Conservation (phyloP, 1,140 invertebrate genomes). For the Drosophila kepulauana region DNA sequence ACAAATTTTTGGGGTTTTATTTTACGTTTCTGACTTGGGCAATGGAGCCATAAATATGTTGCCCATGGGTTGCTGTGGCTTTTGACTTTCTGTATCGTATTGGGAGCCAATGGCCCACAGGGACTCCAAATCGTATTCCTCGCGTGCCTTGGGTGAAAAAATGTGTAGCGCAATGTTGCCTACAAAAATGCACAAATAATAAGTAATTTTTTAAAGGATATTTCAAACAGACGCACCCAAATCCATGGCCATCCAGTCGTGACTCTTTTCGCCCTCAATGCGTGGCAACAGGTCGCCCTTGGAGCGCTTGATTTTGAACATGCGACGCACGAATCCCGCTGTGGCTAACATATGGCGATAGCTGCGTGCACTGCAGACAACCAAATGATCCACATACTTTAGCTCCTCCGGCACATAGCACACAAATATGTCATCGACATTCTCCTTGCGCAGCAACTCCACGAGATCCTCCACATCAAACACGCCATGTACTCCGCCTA, state of each 20-base stretch:
- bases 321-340: constrained; percentile 90
- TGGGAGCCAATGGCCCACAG: constrained; percentile 94
- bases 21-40: constrained; percentile 31
- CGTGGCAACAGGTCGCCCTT: constrained; percentile 89
- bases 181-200: constrained; percentile 78
- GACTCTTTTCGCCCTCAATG: constrained; percentile 91
- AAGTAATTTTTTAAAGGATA: no score
- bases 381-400: constrained; percentile 93
- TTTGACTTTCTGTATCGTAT: constrained; percentile 90
- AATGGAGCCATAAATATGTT: constrained; percentile 63
- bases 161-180: constrained; percentile 97
- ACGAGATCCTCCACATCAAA: constrained; percentile 95
- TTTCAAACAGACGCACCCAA: constrained; percentile 87
- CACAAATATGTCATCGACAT: constrained; percentile 93
- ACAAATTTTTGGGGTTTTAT: background rate
- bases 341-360: constrained; percentile 91
- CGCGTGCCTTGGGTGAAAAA: constrained; percentile 89
- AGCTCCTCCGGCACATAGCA: constrained; percentile 90
- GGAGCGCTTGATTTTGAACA: constrained; percentile 91
- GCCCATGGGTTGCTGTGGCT: constrained; percentile 86
- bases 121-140: constrained; percentile 94
- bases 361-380: constrained; percentile 91
- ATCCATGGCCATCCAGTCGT: constrained; percentile 96
- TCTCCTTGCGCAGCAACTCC: constrained; percentile 90
- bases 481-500: constrained; percentile 92